Evolutionary conservation across 1,140 invertebrate species (phyloP), one percentile per base, ranked within the genome.

Genomic region (Drosophila baimaii): DNA sequence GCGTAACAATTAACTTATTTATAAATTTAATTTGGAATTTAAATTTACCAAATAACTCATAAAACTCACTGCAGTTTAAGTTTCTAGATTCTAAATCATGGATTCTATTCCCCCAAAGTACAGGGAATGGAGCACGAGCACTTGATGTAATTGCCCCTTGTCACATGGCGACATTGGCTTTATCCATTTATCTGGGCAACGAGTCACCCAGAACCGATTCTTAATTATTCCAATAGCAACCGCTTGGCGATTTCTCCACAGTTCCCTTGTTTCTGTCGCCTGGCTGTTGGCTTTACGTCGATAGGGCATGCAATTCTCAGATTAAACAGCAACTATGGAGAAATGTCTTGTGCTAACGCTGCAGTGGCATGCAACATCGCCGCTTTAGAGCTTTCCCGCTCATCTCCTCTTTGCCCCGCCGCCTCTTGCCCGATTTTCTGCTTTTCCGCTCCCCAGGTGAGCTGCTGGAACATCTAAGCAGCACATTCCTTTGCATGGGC

Each of bases 281-380:
- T 33, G 39, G 31, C 66, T 70, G 46, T 65, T 65, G 35, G 41
- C 49, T 46, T 69, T 74, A 59, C 39, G 39, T 41, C 57, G 63
- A 52, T 57, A 47, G 25, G 57, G 70, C 75, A 82, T 79, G 78
- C 65, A 65, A 72, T 71, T 65, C 72, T 71, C 59, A 63, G 72
- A 72, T 85, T 65, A 77, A 77, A 63, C 63, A 79, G 49, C 66
- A 68, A 76, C 43, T 72, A 52, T 63, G 83, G 58, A 35, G 29
- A 57, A 63, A 64, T 58, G 52, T 52, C 37, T 69, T 46, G 46
- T 52, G 43, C 65, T 85, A 86, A 86, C 79, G 79, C 69, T 47
- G 59, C 52, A 52, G 7, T 58, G 66, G 73, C 82, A 82, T 86
- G 82, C 82, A 88, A 86, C 58, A 76, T 31, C 43, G 44, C 58